Evolutionary conservation across 2,797 vertebrate genomes (phyloP), one percentile per base, ranked within the genome.

Genomic region (Avahi laniger): DNA sequence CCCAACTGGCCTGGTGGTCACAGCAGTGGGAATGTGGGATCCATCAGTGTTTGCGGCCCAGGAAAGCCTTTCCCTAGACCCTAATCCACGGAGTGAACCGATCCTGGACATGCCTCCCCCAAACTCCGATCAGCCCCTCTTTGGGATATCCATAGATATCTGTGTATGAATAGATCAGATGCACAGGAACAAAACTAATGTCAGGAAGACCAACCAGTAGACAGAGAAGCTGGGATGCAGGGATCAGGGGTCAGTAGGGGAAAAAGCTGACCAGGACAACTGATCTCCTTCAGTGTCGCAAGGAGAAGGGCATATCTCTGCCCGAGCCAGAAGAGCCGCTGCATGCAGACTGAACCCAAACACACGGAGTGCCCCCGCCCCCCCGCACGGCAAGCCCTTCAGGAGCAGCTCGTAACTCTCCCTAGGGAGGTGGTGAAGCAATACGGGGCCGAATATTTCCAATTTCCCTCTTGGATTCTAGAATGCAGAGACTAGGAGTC

Each of bases 281-380:
- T 48, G 14, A 33, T 15, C 28, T 50, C 75, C 48, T 33, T 1
- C 8, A 38, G 59, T 13, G 13, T 57, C 70, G 1, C 4, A 3
- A 11, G 0, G 46, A 43, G 35, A 63, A 33, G n/a, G 28, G 18
- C 24, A 17, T 2, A 6, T 4, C 38, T 59, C 38, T 38, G 33
- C 14, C 59, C 30, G 38, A 57, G 33, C 26, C 18, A 14, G 38
- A 48, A 35, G n/a, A 70, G 61, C 11, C 65, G 20, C 24, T 10
- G 15, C 35, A 52, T 4, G 13, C 30, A 24, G 8, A 4, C 0
- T 7, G 50, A 78, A 11, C 22, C 46, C 11, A 8, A 14, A 26
- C 1, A 5, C 48, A 15, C 8, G 8, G 4, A 18, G 24, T 2
- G 33, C 8, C 38, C 48, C 3, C 52, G 1, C 52, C 2, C 50